These are phyloP conservation scores for Cuniculus paca DNA, from an alignment of 2,797 vertebrate species.

Conservation along the genomic window DNA sequence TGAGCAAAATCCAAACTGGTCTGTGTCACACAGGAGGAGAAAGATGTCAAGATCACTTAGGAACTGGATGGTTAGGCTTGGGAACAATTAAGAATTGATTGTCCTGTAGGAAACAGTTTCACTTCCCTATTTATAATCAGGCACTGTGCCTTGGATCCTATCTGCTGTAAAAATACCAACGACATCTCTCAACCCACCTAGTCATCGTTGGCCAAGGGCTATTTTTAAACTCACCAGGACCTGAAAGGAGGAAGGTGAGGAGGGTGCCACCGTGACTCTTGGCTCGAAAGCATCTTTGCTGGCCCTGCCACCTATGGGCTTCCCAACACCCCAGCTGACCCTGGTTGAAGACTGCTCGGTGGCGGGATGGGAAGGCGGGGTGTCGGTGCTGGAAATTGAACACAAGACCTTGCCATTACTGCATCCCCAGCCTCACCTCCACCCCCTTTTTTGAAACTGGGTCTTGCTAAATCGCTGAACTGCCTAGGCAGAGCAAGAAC, in stretches of 20 bases:
- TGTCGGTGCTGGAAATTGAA: not conserved
- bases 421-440: not conserved
- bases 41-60: slow-evolving; percentile 30
- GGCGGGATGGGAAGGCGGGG: not conserved
- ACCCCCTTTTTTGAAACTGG: not conserved
- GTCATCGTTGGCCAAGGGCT: slow-evolving; percentile 44
- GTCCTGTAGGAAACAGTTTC: slow-evolving; percentile 73
- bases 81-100: slow-evolving; percentile 77
- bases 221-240: slow-evolving; percentile 38
- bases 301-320: not conserved
- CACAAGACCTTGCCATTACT: not conserved
- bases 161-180: slow-evolving; percentile 32
- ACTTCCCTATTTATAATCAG: slow-evolving; percentile 77
- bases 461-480: not conserved
- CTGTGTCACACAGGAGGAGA: not conserved
- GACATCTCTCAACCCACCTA: slow-evolving; percentile 58
- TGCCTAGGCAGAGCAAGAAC: not conserved
- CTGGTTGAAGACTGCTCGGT: not conserved
- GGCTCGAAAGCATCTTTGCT: not conserved
- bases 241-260: not conserved
- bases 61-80: slow-evolving; percentile 7
- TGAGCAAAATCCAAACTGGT: not conserved
- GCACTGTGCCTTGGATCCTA: not conserved
- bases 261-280: slow-evolving; percentile 7
- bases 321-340: not conserved